Evolutionary conservation across 2,113 vertebrate species (phyloP).

Genomic region (Cheirogaleus medius): DNA sequence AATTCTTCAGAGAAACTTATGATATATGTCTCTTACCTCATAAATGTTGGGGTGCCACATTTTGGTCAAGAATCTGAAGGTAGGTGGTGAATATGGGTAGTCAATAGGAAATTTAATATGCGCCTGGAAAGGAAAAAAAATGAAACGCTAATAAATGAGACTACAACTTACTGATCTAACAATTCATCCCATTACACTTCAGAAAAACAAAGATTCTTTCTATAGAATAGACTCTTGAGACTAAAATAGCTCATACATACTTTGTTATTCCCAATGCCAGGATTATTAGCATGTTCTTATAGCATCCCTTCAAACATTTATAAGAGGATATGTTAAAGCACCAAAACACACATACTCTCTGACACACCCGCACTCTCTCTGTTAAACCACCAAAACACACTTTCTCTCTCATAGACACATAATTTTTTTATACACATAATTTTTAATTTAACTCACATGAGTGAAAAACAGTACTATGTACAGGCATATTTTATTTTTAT

Average conservation of each 20-base stretch:
- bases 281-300: neutral
- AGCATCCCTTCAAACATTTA: constrained; percentile 41
- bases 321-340: constrained; percentile 12
- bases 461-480: neutral
- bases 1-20: constrained; percentile 52
- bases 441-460: constrained; percentile 30
- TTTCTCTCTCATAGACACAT: neutral
- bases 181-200: constrained; percentile 28
- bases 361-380: neutral
- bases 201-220: constrained; percentile 22
- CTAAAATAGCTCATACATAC: constrained; percentile 31
- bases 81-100: constrained; percentile 98
- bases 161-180: constrained; percentile 33
- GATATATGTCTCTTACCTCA: constrained; percentile 88
- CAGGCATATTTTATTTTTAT: neutral
- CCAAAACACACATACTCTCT: neutral
- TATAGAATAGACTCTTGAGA: neutral
- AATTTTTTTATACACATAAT: neutral
- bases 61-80: constrained; percentile 99
- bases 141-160: constrained; percentile 61
- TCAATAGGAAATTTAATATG: constrained; percentile 99
- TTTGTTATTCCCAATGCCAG: neutral
- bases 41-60: constrained; percentile 99
- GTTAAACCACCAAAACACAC: constrained; percentile 37
- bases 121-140: constrained; percentile 87